Evolutionary conservation across 1,140 invertebrate genomes (phyloP).

Genomic region (Plectrocnemia conspersa): DNA sequence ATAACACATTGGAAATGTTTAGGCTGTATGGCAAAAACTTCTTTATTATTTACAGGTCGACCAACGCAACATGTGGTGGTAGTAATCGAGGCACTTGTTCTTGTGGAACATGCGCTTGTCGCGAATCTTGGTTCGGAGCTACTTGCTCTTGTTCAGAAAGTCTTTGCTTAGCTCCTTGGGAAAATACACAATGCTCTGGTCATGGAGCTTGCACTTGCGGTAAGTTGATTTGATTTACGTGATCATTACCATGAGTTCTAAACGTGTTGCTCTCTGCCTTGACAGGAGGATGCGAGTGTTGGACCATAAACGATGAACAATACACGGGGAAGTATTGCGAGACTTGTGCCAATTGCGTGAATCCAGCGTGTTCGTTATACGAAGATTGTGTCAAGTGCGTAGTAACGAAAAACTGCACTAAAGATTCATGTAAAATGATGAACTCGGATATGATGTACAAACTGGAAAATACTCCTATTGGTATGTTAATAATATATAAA

Average conservation of each 20-base stretch:
- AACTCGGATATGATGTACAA: constrained; percentile 49
- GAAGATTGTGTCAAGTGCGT: constrained; percentile 42
- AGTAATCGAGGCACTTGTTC: constrained; percentile 60
- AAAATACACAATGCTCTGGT: constrained; percentile 61
- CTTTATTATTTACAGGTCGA: constrained; percentile 42
- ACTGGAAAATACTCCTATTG: constrained; percentile 36
- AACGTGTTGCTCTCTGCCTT: constrained; percentile 32
- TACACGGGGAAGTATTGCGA: constrained; percentile 82
- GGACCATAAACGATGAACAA: constrained; percentile 47
- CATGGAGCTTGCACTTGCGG: constrained; percentile 66
- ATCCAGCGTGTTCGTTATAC: constrained; percentile 43
- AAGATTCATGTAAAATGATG: constrained; percentile 36
- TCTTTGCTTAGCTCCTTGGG: constrained; percentile 61
- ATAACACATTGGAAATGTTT: neutral
- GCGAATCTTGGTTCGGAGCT: constrained; percentile 67
- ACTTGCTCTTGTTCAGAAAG: constrained; percentile 70
- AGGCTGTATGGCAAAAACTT: constrained; percentile 35
- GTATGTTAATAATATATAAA: neutral
- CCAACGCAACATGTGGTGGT: constrained; percentile 47
- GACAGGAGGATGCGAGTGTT: constrained; percentile 67
- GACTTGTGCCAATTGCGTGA: constrained; percentile 64
- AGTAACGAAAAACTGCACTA: neutral
- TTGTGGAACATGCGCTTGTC: constrained; percentile 74
- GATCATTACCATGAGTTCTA: constrained; percentile 26
- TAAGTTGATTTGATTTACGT: constrained; percentile 41